Evolutionary conservation across 2,888 invertebrate genomes (phyloP), one percentile per base, ranked within the genome.

Genomic region (Clivina fossor): DNA sequence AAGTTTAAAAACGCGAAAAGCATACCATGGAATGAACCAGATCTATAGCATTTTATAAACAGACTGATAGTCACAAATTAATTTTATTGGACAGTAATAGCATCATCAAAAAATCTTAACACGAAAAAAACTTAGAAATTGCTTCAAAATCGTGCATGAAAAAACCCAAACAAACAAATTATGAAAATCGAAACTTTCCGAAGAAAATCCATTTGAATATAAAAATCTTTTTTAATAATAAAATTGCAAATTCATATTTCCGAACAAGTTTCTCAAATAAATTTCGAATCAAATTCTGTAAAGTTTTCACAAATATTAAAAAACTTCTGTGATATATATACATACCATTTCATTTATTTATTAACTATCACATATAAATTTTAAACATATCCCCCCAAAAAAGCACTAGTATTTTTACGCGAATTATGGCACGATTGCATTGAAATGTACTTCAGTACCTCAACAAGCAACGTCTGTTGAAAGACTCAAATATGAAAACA

Each of bases 131-230:
- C 26, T 43, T 18, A n/a, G 4, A 38, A 19, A 19, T 18, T 18
- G 3, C 20, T 13, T 11, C 4, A 20, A 38, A 38, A 11, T 11
- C 18, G 1, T 9, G 7, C 8, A 35, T 11, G 35, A 8, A n/a
- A n/a, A n/a, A n/a, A 2, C 38, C 9, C 38, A 38, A 38, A 38
- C 38, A 38, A 38, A n/a, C n/a, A n/a, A 38, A 19, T 38, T 7
- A 7, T 32, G n/a, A 19, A n/a, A n/a, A n/a, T n/a, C 18, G 22
- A 38, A 38, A 37, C 15, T 8, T 37, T 37, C 9, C 37, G 18
- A 16, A 11, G 37, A 37, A 37, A 37, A 15, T 3, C 16, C 37
- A 18, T 38, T 38, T 9, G 3, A 3, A 9, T n/a, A 38, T 11
- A 38, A 19, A 4, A 4, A 19, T n/a, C 38, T 20, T 38, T 16